A percentile compares a stretch with the other conserved stretches of the same genome.
Evolutionary conservation across 2,888 invertebrate genomes (phyloP).

Genomic region (Leucania comma): DNA sequence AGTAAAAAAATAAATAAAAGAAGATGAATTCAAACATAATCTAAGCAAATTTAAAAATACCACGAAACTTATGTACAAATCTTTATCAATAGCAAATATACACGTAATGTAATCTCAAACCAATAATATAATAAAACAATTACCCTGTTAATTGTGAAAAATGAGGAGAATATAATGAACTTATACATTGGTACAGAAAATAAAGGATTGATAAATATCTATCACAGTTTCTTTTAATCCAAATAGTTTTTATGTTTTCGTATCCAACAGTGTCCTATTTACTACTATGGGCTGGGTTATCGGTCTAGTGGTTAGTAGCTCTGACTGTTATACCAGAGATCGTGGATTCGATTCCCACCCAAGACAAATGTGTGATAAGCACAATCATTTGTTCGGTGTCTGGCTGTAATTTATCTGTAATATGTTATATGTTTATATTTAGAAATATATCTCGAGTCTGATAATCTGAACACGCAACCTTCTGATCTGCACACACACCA

Average conservation of each 20-base stretch:
- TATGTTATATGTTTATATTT: too few relatives aligned
- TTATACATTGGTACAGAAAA: background rate
- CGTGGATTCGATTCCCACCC: too few relatives aligned
- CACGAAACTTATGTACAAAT: background rate
- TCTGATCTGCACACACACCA: too few relatives aligned
- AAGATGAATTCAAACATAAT: background rate
- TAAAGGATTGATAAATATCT: slow-evolving; percentile 8
- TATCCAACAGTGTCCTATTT: background rate
- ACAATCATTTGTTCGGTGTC: too few relatives aligned
- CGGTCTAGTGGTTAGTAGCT: too few relatives aligned
- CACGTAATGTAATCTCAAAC: background rate
- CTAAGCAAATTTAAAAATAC: background rate
- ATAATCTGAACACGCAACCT: too few relatives aligned
- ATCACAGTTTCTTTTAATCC: background rate
- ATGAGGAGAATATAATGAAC: background rate
- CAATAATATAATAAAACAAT: too few relatives aligned
- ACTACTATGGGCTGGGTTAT: background rate
- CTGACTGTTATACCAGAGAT: too few relatives aligned
- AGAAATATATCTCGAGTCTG: too few relatives aligned
- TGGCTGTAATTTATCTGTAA: too few relatives aligned
- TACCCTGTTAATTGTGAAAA: slow-evolving; percentile 1
- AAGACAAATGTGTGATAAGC: too few relatives aligned
- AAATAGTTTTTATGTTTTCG: background rate
- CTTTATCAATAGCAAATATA: background rate
- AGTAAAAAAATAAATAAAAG: background rate